Percentiles rank a stretch among this genome's conserved stretches.
Conservation (phyloP, 2,113 vertebrate species). For the Xenopus tropicalis region DNA sequence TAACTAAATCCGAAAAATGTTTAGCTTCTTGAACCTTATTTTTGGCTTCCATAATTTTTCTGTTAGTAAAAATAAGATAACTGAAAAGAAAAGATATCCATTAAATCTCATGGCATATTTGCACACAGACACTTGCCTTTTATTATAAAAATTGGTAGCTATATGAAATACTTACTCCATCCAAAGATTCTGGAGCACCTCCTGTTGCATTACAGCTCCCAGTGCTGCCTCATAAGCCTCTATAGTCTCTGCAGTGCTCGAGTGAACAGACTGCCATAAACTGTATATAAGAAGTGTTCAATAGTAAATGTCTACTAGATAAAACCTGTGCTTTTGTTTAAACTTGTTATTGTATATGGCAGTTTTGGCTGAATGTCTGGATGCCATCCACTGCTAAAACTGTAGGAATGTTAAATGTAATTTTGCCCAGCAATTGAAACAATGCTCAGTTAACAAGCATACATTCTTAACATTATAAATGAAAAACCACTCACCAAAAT, state of each 20-base stretch:
- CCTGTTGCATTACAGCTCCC: constrained; percentile 74
- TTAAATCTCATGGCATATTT: constrained; percentile 41
- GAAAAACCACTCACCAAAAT: constrained; percentile 75
- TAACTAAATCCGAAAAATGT: constrained; percentile 85
- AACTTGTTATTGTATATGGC: too few relatives aligned
- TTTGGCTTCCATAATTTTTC: constrained; percentile 67
- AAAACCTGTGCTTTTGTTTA: too few relatives aligned
- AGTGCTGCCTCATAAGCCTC: constrained; percentile 89
- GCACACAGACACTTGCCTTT: constrained; percentile 5
- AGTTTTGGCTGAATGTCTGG: too few relatives aligned
- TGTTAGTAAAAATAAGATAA: constrained; percentile 85
- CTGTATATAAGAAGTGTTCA: constrained; percentile 58
- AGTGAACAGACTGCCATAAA: constrained; percentile 82
- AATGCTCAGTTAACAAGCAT: too few relatives aligned
- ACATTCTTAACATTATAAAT: too few relatives aligned
- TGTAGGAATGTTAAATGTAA: too few relatives aligned
- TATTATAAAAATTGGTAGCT: neutral
- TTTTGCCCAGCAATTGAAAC: too few relatives aligned
- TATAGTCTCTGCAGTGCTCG: constrained; percentile 68
- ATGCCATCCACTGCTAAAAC: too few relatives aligned
- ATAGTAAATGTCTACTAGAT: too few relatives aligned
- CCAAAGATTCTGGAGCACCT: constrained; percentile 87
- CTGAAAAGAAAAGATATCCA: constrained; percentile 65
- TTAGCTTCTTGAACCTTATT: constrained; percentile 71
- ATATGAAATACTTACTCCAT: constrained; percentile 80